Conservation (phyloP, 2,888 invertebrate species). For the Andrena praecox region DNA sequence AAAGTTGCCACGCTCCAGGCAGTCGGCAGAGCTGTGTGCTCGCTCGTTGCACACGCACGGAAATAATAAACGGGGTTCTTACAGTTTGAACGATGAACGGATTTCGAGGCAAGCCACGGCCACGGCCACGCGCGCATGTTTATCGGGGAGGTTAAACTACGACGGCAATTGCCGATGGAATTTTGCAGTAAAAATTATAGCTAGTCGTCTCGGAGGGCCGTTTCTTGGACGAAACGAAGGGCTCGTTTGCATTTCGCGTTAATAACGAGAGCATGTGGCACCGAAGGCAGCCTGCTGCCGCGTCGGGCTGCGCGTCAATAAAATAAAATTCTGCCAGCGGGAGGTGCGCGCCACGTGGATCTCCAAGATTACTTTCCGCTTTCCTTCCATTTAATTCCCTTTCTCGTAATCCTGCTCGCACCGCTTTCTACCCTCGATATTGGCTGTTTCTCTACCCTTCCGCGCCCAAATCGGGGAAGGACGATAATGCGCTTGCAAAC, state of each 20-base stretch:
- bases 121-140: slow-evolving; percentile 12
- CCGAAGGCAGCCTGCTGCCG: slow-evolving; percentile 52
- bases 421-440: slow-evolving; percentile 12
- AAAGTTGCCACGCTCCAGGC: slow-evolving; percentile 18
- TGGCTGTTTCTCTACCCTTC: not conserved
- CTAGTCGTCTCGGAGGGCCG: slow-evolving; percentile 56
- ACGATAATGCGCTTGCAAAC: not conserved
- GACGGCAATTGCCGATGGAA: slow-evolving; percentile 56
- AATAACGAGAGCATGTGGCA: slow-evolving; percentile 71
- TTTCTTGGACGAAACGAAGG: slow-evolving; percentile 71
- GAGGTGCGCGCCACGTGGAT: slow-evolving; percentile 66
- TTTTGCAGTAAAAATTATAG: slow-evolving; percentile 66
- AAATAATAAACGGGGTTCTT: not conserved
- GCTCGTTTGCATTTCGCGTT: slow-evolving; percentile 73
- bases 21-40: slow-evolving; percentile 16
- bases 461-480: not conserved
- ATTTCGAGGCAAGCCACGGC: not conserved
- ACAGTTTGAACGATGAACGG: slow-evolving; percentile 5
- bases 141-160: slow-evolving; percentile 51
- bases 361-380: slow-evolving; percentile 69
- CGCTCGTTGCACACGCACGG: not conserved
- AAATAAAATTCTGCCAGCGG: slow-evolving; percentile 66
- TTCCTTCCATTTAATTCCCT: slow-evolving; percentile 59
- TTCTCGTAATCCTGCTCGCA: slow-evolving; percentile 32
- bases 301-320: slow-evolving; percentile 64